A percentile compares a stretch with the other conserved stretches of the same genome.
These are phyloP conservation scores for Semaprochilodus insignis DNA, from an alignment of 2,797 vertebrate genomes.

Conservation along the genomic window DNA sequence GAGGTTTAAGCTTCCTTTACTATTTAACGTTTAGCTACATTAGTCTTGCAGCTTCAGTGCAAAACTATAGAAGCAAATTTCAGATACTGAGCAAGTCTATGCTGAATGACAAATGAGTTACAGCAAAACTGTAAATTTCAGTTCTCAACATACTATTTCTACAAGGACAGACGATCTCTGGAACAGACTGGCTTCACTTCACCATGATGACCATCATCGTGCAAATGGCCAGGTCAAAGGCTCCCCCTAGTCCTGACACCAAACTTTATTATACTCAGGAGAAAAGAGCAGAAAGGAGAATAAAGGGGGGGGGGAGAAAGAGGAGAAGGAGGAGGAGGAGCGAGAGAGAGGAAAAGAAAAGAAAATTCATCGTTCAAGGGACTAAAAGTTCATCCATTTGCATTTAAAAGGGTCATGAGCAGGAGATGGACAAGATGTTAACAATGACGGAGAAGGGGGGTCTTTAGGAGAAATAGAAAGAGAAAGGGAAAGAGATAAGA, in stretches of 20 bases:
- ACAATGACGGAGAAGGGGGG: conserved; percentile 11
- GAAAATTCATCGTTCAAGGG: conserved; percentile 42
- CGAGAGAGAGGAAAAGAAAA: conserved; percentile 39
- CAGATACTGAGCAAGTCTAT: background rate
- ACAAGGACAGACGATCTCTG: background rate
- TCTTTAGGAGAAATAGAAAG: conserved; percentile 24
- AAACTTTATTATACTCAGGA: conserved; percentile 48
- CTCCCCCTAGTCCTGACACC: conserved; percentile 32
- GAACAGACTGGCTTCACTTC: background rate
- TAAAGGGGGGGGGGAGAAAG: background rate
- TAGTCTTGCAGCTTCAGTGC: background rate
- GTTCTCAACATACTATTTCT: background rate
- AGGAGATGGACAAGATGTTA: conserved; percentile 7
- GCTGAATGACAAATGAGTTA: background rate
- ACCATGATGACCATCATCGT: conserved; percentile 36
- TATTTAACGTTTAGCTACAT: background rate
- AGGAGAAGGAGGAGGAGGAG: background rate
- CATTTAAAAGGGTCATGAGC: conserved; percentile 57
- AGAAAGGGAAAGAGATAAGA: conserved; percentile 25
- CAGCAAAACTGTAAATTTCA: background rate
- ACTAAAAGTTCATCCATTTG: conserved; percentile 52
- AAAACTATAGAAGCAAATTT: background rate
- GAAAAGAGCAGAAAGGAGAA: conserved; percentile 5
- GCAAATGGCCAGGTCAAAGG: conserved; percentile 48
- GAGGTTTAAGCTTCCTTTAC: background rate